Percentiles rank a stretch among this genome's conserved stretches.
phyloP scores from a whole-genome alignment of 2,888 invertebrate species.

The Scaptomyza tumidula region DNA sequence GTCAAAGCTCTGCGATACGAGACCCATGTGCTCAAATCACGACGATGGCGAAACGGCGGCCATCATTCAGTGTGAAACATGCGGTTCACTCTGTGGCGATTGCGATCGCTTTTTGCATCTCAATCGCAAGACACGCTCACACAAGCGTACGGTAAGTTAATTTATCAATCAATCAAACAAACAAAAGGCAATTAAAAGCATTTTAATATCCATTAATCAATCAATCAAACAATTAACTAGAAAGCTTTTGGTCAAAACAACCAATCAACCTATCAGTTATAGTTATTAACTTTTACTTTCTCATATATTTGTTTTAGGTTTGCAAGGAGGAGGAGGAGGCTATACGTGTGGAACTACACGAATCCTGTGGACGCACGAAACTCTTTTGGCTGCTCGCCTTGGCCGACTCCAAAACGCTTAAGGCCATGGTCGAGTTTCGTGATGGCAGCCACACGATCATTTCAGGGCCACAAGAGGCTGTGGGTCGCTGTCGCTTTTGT shows the following conservation, averaged over 20 bases:
- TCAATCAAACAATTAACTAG: too few species aligned
- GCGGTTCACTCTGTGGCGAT: constrained; percentile 97
- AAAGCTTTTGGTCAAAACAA: too few species aligned
- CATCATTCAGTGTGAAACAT: constrained; percentile 95
- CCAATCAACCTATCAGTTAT: too few species aligned
- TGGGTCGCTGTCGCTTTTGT: constrained; percentile 96
- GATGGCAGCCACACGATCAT: constrained; percentile 87
- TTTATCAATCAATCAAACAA: neutral
- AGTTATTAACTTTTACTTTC: too few species aligned
- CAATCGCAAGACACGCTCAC: constrained; percentile 93
- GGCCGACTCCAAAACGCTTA: constrained; percentile 96
- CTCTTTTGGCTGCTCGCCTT: constrained; percentile 97
- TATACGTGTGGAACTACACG: constrained; percentile 98
- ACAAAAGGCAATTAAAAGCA: too few species aligned
- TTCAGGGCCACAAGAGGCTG: constrained; percentile 84
- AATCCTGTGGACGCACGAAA: constrained; percentile 97
- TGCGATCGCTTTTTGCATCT: constrained; percentile 98
- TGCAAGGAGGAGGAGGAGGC: constrained; percentile 98
- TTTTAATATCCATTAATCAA: too few species aligned
- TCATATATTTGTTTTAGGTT: constrained; percentile 60
- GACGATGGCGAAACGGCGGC: constrained; percentile 97
- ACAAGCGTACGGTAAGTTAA: constrained; percentile 87
- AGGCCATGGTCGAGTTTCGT: constrained; percentile 95
- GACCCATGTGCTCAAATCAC: constrained; percentile 97
- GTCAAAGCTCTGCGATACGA: constrained; percentile 87